Evolutionary conservation across 2,113 vertebrate genomes (phyloP).

Genomic region (Malurus alboscapulatus): DNA sequence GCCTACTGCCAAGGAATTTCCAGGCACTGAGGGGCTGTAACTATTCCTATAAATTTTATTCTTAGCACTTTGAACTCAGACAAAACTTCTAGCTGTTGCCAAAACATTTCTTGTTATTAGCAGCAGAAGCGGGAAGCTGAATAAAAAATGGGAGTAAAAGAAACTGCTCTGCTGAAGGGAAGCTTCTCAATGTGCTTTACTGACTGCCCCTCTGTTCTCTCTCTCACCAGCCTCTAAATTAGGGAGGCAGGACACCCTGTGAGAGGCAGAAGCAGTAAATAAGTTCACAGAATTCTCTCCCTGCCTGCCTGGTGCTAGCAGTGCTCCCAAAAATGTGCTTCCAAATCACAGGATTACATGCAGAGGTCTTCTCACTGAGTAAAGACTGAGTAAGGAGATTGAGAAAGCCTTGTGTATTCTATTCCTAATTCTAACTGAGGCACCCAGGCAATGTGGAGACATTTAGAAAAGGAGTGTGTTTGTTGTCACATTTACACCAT

Average conservation of each 20-base stretch:
- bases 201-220: accelerated
- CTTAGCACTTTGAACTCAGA: not conserved
- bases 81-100: constrained; percentile 1
- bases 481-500: not conserved
- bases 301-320: not conserved
- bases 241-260: not conserved
- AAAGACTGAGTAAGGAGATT: not conserved
- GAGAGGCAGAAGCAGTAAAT: not conserved
- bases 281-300: not conserved
- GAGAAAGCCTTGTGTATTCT: not conserved
- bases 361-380: not conserved
- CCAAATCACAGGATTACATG: accelerated
- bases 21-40: constrained; percentile 17
- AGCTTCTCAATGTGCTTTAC: not conserved
- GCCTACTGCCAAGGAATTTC: constrained; percentile 33
- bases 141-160: not conserved
- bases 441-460: not conserved
- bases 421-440: not conserved
- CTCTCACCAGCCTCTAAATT: not conserved
- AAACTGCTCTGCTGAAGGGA: not conserved
- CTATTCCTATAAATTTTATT: constrained; percentile 27
- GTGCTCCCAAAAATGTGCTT: not conserved
- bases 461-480: not conserved
- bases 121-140: not conserved
- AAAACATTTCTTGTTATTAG: constrained; percentile 22